A percentile compares a stretch with the other conserved stretches of the same genome.
phyloP scores from a whole-genome alignment of 2,797 vertebrate species.

The Sebastes oblongus region DNA sequence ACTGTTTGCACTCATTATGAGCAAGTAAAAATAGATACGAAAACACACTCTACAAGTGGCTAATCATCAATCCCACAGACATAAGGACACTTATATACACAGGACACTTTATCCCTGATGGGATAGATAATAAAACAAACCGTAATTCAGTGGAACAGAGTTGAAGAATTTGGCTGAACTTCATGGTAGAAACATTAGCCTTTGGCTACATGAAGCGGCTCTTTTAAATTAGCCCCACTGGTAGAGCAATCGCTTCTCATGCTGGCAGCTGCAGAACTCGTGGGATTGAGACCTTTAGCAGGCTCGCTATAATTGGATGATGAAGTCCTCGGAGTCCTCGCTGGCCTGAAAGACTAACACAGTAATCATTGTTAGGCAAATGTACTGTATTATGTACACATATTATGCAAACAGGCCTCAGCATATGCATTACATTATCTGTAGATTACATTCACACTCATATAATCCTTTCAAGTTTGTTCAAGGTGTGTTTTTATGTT shows the following conservation, averaged over 20 bases:
- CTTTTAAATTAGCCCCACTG: constrained; percentile 44
- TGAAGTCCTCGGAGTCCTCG: neutral
- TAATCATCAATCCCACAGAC: neutral
- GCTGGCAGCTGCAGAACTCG: constrained; percentile 11
- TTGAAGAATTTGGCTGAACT: constrained; percentile 14
- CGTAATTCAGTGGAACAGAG: neutral
- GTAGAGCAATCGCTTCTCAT: neutral
- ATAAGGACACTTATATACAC: neutral
- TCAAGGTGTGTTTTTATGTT: neutral
- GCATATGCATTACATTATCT: neutral
- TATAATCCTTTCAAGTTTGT: neutral
- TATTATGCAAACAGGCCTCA: neutral
- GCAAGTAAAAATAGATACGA: neutral
- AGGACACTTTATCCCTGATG: neutral
- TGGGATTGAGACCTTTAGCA: constrained; percentile 28
- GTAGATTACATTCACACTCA: neutral
- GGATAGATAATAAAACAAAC: constrained; percentile 8
- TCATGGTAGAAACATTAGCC: constrained; percentile 5
- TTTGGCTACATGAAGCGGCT: constrained; percentile 11
- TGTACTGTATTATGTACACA: neutral
- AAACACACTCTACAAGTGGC: neutral
- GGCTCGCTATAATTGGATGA: constrained; percentile 29
- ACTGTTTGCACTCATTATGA: neutral
- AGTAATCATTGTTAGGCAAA: constrained; percentile 1
- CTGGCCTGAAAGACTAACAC: neutral